Base-by-base conservation (phyloP, 1,140 invertebrate genomes). In the Stegodyphus mimosarum region DNA sequence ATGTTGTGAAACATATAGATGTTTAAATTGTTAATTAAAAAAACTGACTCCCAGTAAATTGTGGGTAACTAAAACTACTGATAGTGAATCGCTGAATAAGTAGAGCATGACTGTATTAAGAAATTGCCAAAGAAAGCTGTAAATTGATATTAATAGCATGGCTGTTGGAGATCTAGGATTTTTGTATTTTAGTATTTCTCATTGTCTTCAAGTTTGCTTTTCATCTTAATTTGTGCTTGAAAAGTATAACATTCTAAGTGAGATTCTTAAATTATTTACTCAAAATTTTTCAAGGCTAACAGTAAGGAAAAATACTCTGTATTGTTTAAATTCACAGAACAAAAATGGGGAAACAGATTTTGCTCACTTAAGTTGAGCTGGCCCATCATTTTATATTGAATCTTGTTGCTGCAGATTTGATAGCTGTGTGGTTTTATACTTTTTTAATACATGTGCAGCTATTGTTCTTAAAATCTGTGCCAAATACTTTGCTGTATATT, bases 391-490 rank as follows among this genome's bases (percentile, higher is more conserved):
- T 67, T 13, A 7, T 55, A 18, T 55, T 33, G 53, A 48, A 55
- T 81, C 79, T 53, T 83, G 70, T 74, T 67, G 73, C 52, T 69
- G 72, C 75, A 83, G 51, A 49, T 75, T 69, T 66, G 67, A 49
- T 69, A 75, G 63, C 55, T 49, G 49, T 53, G 51, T 60, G 9
- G 63, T 83, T 83, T 83, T 83, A 48, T 83, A 83, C 72, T 83
- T 83, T 83, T 83, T 69, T 73, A 81, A 73, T 55, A 83, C 15
- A 75, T 83, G 81, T 83, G 81, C 73, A 83, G 63, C 73, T 75
- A 83, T 52, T 75, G 49, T 53, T 49, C 60, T 33, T 53, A 70
- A 67, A 80, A 83, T 52, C 60, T 75, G 81, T 83, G 81, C 81
- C 81, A 83, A 83, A 83, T 75, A 75, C 49, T 74, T 50, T 83